Base-by-base conservation (phyloP, 2,888 invertebrate genomes). In the Ormyrus pomaceus region DNA sequence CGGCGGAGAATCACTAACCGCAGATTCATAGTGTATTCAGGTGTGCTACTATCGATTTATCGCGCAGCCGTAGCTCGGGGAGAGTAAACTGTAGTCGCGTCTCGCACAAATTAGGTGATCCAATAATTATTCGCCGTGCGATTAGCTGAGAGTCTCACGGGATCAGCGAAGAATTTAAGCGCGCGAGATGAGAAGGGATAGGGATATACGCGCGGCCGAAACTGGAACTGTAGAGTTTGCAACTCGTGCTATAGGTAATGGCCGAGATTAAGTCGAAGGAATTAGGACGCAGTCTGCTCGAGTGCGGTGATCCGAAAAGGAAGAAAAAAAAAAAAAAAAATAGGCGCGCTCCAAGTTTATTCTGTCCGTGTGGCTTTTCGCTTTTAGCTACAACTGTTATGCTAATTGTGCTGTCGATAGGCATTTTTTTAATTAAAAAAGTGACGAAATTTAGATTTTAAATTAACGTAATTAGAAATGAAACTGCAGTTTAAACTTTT, bases 201-300 rank as follows among this genome's bases (percentile, higher is more conserved):
- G n/a, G 19, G 46, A 59, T 10, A 19, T 64, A 13, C 6, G n/a
- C 58, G 9, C 45, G 55, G 10, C 11, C 6, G 10, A 69, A 76
- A 75, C 45, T 66, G 45, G 48, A 48, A 34, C 51, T 59, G 19
- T 11, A 50, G 56, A 69, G 76, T 77, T 69, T 77, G 55, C 19
- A 69, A 62, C 69, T 69, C 11, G 53, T 19, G 51, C 59, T 19
- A 34, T 50, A 48, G 56, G 65, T 62, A 77, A 70, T 50, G 61
- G 34, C 19, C 55, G 34, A 77, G 76, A 77, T 77, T 71, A 71
- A 71, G 71, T 77, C 64, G 77, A 45, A 71, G 64, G 59, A 71
- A 71, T 77, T 71, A 71, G 65, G 46, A 51, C 19, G 65, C 45
- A 13, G 58, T 34, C 34, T 19, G 48, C 45, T 46, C 51, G 13